Conservation (phyloP, 2,888 invertebrate genomes). For the Metellina segmentata region DNA sequence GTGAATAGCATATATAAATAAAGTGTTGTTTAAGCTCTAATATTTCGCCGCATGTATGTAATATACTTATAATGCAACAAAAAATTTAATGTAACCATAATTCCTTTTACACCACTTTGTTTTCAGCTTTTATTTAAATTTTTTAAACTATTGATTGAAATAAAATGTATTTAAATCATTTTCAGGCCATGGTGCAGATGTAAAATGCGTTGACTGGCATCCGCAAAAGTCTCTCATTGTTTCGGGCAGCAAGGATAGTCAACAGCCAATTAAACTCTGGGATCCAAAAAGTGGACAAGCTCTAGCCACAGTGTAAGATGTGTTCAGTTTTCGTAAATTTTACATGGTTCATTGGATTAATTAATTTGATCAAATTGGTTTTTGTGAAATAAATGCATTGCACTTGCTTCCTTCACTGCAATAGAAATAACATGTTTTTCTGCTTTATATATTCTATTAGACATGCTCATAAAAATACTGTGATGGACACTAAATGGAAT, state of each 20-base stretch:
- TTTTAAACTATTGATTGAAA: neutral
- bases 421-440: neutral
- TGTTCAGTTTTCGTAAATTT: conserved; percentile 6
- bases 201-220: conserved; percentile 99
- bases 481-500: conserved; percentile 99
- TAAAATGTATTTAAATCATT: neutral
- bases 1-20: too few species aligned
- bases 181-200: conserved; percentile 96
- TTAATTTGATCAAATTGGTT: too few species aligned
- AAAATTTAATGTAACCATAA: too few species aligned
- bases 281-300: conserved; percentile 98
- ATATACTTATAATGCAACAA: too few species aligned
- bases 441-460: conserved; percentile 81
- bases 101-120: neutral
- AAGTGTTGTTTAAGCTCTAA: too few species aligned
- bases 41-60: too few species aligned
- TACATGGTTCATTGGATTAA: conserved; percentile 12
- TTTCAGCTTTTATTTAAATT: neutral
- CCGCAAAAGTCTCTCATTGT: conserved; percentile 97
- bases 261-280: conserved; percentile 99
- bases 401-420: neutral
- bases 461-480: conserved; percentile 99
- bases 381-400: neutral
- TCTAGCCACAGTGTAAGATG: conserved; percentile 92
- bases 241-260: conserved; percentile 99